phyloP scores from a whole-genome alignment of 2,888 invertebrate genomes.

The Petrolisthes manimaculis region DNA sequence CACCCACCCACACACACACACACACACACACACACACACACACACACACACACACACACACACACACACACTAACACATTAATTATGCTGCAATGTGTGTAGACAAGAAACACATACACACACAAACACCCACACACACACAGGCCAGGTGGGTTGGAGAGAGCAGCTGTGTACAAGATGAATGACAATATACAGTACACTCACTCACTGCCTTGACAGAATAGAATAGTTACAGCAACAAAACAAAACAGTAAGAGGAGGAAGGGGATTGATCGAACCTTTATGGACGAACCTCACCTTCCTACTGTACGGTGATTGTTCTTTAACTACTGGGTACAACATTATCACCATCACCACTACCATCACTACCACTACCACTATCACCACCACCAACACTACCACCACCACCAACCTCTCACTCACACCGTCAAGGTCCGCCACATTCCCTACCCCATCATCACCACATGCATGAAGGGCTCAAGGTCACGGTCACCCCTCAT shows the following conservation, averaged over 20 bases:
- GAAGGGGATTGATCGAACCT: no score
- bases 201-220: background rate
- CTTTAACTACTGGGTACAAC: no score
- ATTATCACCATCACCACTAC: no score
- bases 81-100: background rate
- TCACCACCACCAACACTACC: no score
- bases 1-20: background rate
- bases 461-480: no score
- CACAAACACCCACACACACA: slow-evolving; percentile 8
- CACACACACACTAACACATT: background rate
- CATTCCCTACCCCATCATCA: no score
- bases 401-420: no score
- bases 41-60: slow-evolving; percentile 15
- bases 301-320: no score
- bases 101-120: background rate
- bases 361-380: no score
- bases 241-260: background rate
- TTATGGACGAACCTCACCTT: no score
- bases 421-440: no score
- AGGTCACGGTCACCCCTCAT: no score
- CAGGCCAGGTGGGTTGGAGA: background rate
- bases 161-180: background rate
- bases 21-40: slow-evolving; percentile 20
- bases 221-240: background rate
- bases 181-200: background rate